Conservation (phyloP, 1,140 invertebrate genomes). For the Drosophila ambigua region DNA sequence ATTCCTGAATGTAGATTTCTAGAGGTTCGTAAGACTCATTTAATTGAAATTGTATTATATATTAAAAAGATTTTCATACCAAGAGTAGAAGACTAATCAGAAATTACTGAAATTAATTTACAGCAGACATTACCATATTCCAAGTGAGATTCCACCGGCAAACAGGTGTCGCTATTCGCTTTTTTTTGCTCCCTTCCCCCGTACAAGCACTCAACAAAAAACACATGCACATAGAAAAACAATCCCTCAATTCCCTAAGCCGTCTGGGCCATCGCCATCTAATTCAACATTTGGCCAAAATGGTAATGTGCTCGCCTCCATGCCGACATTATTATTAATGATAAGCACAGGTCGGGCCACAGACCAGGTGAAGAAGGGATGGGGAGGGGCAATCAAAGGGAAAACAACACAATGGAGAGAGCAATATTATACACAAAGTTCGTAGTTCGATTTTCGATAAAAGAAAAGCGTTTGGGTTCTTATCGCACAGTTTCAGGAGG, state of each 20-base stretch:
- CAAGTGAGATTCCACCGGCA: neutral
- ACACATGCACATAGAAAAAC: neutral
- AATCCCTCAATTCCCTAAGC: constrained; percentile 11
- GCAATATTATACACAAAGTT: constrained; percentile 31
- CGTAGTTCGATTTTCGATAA: constrained; percentile 69
- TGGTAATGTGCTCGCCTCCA: constrained; percentile 69
- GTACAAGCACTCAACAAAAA: no score
- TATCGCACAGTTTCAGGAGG: constrained; percentile 25
- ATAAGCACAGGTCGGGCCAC: constrained; percentile 47
- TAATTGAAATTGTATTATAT: no score
- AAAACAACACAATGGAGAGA: constrained; percentile 61
- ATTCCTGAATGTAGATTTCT: no score
- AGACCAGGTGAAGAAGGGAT: no score
- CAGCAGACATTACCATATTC: no score
- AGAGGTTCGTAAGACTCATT: no score
- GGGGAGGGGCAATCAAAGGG: constrained; percentile 41
- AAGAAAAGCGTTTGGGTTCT: constrained; percentile 41
- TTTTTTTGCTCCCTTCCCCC: neutral
- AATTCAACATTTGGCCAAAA: constrained; percentile 67
- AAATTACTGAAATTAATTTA: no score
- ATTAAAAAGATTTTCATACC: no score
- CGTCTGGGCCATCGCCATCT: constrained; percentile 49
- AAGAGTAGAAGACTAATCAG: no score
- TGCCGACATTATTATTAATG: constrained; percentile 78
- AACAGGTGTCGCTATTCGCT: constrained; percentile 23